These are phyloP conservation scores for Papilio machaon DNA, from an alignment of 1,140 invertebrate species.

Conservation along the genomic window DNA sequence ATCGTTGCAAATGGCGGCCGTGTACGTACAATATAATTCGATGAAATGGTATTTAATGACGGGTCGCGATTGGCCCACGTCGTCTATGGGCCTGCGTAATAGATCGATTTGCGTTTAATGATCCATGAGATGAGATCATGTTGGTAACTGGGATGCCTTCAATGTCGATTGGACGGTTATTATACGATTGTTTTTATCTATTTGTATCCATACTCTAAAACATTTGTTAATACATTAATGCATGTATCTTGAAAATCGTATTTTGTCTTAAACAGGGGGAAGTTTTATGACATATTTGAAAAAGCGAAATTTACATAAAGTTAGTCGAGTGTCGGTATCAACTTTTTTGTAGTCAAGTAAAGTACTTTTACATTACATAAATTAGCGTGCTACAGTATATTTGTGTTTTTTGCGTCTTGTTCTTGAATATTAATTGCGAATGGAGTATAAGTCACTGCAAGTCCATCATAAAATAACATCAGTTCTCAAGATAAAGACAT, in stretches of 20 bases:
- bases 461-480: constrained; percentile 9
- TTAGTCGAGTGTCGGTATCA: neutral
- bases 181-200: constrained; percentile 47
- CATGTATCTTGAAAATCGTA: neutral
- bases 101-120: constrained; percentile 77
- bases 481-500: neutral
- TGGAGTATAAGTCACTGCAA: neutral
- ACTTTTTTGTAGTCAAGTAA: neutral
- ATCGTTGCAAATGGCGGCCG: constrained; percentile 55
- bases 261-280: no score
- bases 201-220: constrained; percentile 43
- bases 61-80: constrained; percentile 56
- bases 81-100: constrained; percentile 55
- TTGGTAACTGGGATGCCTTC: constrained; percentile 62
- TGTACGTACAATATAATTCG: constrained; percentile 63
- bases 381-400: neutral
- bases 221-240: constrained; percentile 43
- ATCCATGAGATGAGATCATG: constrained; percentile 72
- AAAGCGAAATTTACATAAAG: neutral
- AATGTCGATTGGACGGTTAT: constrained; percentile 53
- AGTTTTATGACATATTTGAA: neutral
- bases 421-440: neutral
- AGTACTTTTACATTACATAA: no score
- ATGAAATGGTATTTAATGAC: constrained; percentile 67
- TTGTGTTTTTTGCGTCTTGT: neutral